These are phyloP conservation scores for Vicugna pacos DNA, from an alignment of 2,113 vertebrate species.

Conservation along the genomic window DNA sequence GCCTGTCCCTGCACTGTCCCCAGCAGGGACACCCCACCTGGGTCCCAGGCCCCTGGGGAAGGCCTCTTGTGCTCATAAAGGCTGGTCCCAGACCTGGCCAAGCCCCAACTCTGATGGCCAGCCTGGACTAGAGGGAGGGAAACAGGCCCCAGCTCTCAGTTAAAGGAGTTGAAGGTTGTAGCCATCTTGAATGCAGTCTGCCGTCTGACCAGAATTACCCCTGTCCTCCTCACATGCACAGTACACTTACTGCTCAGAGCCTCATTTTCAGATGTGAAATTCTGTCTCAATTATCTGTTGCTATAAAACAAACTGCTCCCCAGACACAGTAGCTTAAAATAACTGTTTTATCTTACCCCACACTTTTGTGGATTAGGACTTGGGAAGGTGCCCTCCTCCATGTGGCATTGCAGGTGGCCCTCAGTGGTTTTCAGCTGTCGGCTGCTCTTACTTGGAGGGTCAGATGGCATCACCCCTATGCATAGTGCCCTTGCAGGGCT, in stretches of 20 bases:
- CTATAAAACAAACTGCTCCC: background rate
- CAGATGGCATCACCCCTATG: background rate
- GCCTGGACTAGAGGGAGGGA: background rate
- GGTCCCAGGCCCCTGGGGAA: background rate
- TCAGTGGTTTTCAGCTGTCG: background rate
- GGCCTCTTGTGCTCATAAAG: background rate
- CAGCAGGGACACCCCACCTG: background rate
- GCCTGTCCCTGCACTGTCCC: background rate
- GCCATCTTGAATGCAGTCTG: background rate
- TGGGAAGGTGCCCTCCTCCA: background rate
- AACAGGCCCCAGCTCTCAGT: background rate
- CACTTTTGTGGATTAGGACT: background rate
- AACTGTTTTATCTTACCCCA: background rate
- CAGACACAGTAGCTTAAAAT: background rate
- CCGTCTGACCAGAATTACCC: background rate
- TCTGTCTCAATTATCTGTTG: background rate
- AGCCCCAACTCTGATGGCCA: background rate
- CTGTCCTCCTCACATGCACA: background rate
- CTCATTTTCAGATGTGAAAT: background rate
- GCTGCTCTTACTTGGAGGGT: background rate
- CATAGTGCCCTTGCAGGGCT: background rate
- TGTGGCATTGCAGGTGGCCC: background rate
- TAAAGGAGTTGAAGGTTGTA: background rate
- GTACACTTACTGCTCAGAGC: slow-evolving; percentile 4
- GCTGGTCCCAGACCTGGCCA: background rate